Base-by-base conservation (phyloP, 2,797 vertebrate genomes). In the Staurois parvus region DNA sequence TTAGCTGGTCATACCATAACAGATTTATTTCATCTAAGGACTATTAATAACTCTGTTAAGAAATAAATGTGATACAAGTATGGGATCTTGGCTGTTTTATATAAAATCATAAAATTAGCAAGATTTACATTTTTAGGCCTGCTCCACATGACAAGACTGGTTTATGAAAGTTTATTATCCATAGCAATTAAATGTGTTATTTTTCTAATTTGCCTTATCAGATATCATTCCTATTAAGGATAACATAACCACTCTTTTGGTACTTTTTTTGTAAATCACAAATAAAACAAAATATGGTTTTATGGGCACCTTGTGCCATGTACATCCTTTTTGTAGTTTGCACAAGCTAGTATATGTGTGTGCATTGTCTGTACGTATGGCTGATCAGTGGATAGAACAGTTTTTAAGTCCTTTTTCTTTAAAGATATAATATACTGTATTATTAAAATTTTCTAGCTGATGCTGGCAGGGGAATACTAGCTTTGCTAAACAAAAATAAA, bases 401-500 rank as follows among this genome's bases (percentile, higher is more conserved):
- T 59, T 59, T 59, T 24, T 1, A 8, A 24, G 52, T 59, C 8
- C 19, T 9, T 59, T 59, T 24, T 59, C 48, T 52, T 52, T 52
- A 52, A 21, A 11, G 11, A 9, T 8, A 29, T 29, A 66, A 26
- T 29, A 66, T 66, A 66, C 28, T 28, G 11, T 29, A 66, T 29
- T 66, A 66, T 2, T 66, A 26, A 12, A 29, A 28, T 29, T 66
- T 29, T 66, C 29, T 28, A 26, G 64, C 69, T 40, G 79, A 69
- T 24, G 52, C 6, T 73, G 69, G 69, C 52, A 72, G 32, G 59
- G 34, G 13, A 73, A 28, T 24, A 64, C 34, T 59, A 59, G 69
- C 56, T 45, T 45, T 82, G 17, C 70, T 75, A 74, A 83, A 34
- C 40, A 75, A 74, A 75, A 29, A 67, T 30, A 75, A 74, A 75